Conservation (phyloP, 2,888 invertebrate genomes). For the Cephus sareptanus region DNA sequence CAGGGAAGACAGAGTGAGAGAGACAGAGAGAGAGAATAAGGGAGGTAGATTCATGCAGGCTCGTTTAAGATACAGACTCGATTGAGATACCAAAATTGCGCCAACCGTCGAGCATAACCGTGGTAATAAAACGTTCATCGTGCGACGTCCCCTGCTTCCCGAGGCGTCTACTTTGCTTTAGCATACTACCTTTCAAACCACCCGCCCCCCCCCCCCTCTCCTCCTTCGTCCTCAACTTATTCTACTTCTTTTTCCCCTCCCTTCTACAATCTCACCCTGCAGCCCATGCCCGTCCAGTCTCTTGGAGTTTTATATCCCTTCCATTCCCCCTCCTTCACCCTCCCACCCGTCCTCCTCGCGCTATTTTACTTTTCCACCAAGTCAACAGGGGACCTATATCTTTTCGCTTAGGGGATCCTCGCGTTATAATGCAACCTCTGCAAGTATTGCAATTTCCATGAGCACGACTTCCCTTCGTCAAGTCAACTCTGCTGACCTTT, state of each 20-base stretch:
- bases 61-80: constrained; percentile 52
- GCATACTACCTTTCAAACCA: neutral
- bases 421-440: no score
- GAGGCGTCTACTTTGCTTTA: constrained; percentile 5
- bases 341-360: no score
- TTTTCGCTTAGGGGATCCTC: no score
- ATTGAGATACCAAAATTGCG: constrained; percentile 54
- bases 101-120: constrained; percentile 48
- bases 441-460: no score
- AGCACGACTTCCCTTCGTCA: no score
- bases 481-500: no score
- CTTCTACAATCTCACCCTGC: constrained; percentile 1
- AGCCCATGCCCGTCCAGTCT: neutral
- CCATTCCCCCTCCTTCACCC: no score
- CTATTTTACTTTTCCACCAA: no score
- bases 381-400: no score
- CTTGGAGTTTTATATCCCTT: neutral
- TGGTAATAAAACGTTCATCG: constrained; percentile 48
- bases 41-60: constrained; percentile 37
- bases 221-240: neutral
- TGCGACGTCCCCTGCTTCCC: constrained; percentile 20
- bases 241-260: constrained; percentile 12
- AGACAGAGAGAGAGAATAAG: neutral
- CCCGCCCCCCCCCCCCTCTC: neutral
- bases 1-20: neutral